Conservation (phyloP, 2,888 invertebrate genomes). For the Ellobium chinense region DNA sequence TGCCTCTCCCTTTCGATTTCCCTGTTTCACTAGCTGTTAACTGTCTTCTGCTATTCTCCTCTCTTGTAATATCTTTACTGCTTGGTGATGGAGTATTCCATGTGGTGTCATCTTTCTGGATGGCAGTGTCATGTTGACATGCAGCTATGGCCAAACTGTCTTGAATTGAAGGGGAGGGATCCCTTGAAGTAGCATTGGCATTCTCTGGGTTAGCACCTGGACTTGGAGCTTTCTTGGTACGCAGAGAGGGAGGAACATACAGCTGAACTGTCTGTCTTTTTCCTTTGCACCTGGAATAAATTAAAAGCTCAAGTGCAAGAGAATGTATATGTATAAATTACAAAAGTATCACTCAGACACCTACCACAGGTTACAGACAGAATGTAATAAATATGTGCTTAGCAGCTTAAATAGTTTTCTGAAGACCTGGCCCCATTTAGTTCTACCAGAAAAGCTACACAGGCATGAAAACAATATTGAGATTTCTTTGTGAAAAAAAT, state of each 20-base stretch:
- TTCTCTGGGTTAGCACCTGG: not conserved
- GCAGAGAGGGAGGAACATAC: slow-evolving; percentile 51
- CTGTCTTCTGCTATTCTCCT: not conserved
- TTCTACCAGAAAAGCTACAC: too few species aligned
- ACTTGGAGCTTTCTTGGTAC: slow-evolving; percentile 29
- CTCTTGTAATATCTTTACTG: not conserved
- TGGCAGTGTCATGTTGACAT: not conserved
- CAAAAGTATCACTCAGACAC: too few species aligned
- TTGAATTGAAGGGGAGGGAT: not conserved
- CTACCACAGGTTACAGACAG: too few species aligned
- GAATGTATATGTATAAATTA: too few species aligned
- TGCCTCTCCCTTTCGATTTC: slow-evolving; percentile 26
- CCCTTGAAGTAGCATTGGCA: not conserved
- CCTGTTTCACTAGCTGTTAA: not conserved
- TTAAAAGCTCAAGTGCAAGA: too few species aligned
- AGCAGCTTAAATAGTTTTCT: too few species aligned
- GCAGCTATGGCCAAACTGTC: not conserved
- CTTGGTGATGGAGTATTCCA: not conserved
- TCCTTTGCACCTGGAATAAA: slow-evolving; percentile 32
- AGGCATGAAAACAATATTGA: too few species aligned
- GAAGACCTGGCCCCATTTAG: too few species aligned
- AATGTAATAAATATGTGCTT: too few species aligned
- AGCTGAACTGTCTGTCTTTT: slow-evolving; percentile 42
- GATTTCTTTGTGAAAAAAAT: too few species aligned
- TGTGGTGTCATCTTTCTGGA: not conserved